Conservation (phyloP, 2,888 invertebrate species). For the Phalera bucephala region DNA sequence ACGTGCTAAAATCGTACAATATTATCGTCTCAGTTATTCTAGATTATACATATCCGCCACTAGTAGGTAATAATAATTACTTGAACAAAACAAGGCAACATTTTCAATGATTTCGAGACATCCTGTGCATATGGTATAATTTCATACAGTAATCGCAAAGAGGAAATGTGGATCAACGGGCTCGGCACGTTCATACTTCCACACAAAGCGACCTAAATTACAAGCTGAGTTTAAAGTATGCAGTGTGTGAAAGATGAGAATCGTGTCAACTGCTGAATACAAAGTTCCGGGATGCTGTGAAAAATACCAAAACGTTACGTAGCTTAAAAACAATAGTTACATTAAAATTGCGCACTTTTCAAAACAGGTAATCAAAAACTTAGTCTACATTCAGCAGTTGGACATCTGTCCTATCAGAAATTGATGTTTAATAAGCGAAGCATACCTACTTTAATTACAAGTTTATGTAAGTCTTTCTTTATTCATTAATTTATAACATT, state of each 20-base stretch:
- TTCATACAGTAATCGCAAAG: slow-evolving; percentile 28
- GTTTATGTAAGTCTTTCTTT: no score
- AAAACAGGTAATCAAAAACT: not conserved
- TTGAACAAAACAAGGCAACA: slow-evolving; percentile 6
- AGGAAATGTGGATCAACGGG: slow-evolving; percentile 51
- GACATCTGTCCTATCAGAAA: not conserved
- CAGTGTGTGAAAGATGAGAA: slow-evolving; percentile 58
- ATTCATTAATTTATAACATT: no score
- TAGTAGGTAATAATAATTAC: not conserved
- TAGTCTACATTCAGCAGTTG: not conserved
- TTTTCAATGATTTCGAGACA: slow-evolving; percentile 26
- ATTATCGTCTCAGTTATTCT: no score
- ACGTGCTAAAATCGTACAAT: no score
- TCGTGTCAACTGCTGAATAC: slow-evolving; percentile 52
- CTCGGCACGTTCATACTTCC: slow-evolving; percentile 35
- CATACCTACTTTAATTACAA: no score
- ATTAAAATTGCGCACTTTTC: not conserved
- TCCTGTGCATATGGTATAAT: slow-evolving; percentile 21
- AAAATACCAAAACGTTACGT: slow-evolving; percentile 15
- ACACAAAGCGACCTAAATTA: slow-evolving; percentile 56
- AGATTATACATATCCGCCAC: no score
- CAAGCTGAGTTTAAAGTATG: slow-evolving; percentile 31
- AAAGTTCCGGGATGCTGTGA: slow-evolving; percentile 55
- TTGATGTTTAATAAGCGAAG: not conserved
- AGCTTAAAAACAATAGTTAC: not conserved